phyloP scores from a whole-genome alignment of 2,888 invertebrate species.

The Linnaemya tessellans region DNA sequence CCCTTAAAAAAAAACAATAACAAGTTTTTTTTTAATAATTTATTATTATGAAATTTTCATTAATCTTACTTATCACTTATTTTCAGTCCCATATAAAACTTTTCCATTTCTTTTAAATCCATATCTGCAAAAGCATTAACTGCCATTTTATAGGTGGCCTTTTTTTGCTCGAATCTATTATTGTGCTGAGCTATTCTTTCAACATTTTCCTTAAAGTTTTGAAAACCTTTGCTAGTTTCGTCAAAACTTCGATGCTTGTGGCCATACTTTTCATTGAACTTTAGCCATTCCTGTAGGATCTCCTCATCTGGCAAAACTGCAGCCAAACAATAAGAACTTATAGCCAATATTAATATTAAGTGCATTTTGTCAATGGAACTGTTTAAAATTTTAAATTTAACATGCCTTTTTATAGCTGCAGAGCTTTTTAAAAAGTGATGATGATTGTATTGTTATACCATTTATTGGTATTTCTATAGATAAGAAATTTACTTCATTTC shows the following conservation, averaged over 20 bases:
- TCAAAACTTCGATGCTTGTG: conserved; percentile 9
- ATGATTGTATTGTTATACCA: conserved; percentile 13
- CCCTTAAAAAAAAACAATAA: conserved; percentile 44
- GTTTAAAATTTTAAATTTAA: background rate
- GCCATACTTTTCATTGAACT: conserved; percentile 33
- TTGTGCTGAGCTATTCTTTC: conserved; percentile 93
- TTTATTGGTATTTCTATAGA: background rate
- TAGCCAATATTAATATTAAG: conserved; percentile 1
- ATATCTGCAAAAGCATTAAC: conserved; percentile 42
- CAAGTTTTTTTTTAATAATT: conserved; percentile 70
- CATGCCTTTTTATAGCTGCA: conserved; percentile 29
- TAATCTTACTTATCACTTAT: conserved; percentile 30
- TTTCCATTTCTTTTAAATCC: conserved; percentile 40
- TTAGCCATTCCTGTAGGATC: conserved; percentile 16
- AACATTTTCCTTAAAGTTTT: conserved; percentile 94
- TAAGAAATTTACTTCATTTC: conserved; percentile 10
- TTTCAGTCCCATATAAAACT: conserved; percentile 46
- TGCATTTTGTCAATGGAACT: conserved; percentile 43
- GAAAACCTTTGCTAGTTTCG: conserved; percentile 85
- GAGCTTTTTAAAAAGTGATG: background rate
- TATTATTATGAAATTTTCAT: background rate
- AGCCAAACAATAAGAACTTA: conserved; percentile 17
- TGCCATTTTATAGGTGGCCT: conserved; percentile 33
- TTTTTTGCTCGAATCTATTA: conserved; percentile 85
- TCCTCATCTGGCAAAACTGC: background rate